Evolutionary conservation across 2,888 invertebrate genomes (phyloP).

Genomic region (Invenusta paracnida): DNA sequence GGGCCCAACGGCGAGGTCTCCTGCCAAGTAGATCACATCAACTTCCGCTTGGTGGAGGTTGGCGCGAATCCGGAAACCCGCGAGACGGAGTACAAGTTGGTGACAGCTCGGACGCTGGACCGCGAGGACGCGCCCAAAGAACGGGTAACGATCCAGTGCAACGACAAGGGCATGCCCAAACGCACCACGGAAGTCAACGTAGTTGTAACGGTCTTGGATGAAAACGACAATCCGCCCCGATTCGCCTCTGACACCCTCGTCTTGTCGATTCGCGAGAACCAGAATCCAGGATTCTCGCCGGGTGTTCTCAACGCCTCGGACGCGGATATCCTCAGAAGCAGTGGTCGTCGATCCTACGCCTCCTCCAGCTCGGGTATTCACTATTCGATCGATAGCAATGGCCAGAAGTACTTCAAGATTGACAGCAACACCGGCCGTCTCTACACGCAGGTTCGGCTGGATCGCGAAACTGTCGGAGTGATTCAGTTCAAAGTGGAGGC

Average conservation of each 20-base stretch:
- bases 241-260: conserved; percentile 24
- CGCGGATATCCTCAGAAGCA: not conserved
- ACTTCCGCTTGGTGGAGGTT: conserved; percentile 28
- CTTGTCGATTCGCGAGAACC: conserved; percentile 33
- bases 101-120: conserved; percentile 34
- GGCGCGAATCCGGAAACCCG: conserved; percentile 1
- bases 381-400: conserved; percentile 25
- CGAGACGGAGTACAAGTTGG: conserved; percentile 33
- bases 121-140: conserved; percentile 34
- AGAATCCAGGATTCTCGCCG: conserved; percentile 30
- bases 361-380: not conserved
- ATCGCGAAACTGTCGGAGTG: conserved; percentile 15
- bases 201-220: conserved; percentile 34
- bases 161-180: conserved; percentile 31
- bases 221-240: conserved; percentile 39
- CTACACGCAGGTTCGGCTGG: conserved; percentile 18
- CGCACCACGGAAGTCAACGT: not conserved
- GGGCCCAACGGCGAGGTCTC: conserved; percentile 37
- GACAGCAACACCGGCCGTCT: conserved; percentile 10
- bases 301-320: conserved; percentile 31
- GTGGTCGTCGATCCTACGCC: not conserved
- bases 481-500: conserved; percentile 27
- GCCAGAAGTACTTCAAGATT: conserved; percentile 4
- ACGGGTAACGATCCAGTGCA: conserved; percentile 11
- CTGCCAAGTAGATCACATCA: conserved; percentile 20